Percentiles rank a stretch among this genome's conserved stretches.
phyloP scores from a whole-genome alignment of 2,797 vertebrate genomes.

The Parauchenoglanis punctatus region DNA sequence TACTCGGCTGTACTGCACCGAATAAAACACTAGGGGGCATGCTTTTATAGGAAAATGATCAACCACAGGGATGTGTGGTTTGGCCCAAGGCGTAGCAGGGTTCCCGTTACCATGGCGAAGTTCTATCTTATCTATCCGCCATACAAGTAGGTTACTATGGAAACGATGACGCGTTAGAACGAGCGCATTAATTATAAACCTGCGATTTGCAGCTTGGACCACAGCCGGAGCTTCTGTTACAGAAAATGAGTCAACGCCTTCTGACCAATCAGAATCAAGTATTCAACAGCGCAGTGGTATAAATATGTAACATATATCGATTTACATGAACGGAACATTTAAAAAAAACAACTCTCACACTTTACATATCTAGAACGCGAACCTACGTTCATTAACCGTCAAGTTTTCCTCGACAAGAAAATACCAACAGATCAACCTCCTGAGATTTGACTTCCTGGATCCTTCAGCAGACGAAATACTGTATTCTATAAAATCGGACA shows the following conservation, averaged over 20 bases:
- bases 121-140: background rate
- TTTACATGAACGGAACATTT: background rate
- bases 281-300: background rate
- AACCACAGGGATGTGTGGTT: background rate
- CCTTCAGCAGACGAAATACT: conserved; percentile 36
- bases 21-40: background rate
- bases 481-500: background rate
- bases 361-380: background rate
- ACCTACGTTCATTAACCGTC: conserved; percentile 9
- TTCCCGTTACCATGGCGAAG: background rate
- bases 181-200: background rate
- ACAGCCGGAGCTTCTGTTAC: background rate
- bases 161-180: background rate
- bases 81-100: background rate
- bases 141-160: background rate
- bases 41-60: background rate
- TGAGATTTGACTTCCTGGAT: conserved; percentile 48
- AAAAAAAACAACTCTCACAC: background rate
- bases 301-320: background rate
- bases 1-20: background rate
- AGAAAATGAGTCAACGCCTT: background rate
- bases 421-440: background rate
- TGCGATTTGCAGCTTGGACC: background rate
- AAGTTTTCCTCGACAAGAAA: conserved; percentile 50
- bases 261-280: background rate